phyloP scores from a whole-genome alignment of 2,797 vertebrate genomes.

The Fratercula arctica region DNA sequence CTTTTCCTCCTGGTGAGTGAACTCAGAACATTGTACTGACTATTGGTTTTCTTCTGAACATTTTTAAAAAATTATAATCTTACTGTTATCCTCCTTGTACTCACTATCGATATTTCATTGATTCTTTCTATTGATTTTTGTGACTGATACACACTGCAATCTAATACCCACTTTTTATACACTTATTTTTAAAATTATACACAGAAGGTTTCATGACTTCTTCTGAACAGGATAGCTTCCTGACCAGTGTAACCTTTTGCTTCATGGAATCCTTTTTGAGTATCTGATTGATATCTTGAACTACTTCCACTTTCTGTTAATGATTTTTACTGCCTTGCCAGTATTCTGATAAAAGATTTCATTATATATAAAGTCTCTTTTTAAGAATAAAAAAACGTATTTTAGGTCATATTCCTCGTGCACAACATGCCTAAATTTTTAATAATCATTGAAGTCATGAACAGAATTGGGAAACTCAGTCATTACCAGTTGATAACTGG shows the following conservation, averaged over 20 bases:
- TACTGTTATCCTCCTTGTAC: accelerated
- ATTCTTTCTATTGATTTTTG: not conserved
- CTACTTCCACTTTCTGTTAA: not conserved
- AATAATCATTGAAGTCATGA: not conserved
- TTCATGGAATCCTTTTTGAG: not conserved
- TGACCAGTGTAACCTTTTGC: not conserved
- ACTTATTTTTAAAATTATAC: not conserved
- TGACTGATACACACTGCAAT: not conserved
- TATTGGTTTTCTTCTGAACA: accelerated
- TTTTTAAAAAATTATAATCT: no score
- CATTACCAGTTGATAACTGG: not conserved
- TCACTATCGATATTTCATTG: not conserved
- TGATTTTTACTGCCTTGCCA: not conserved
- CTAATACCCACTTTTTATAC: not conserved
- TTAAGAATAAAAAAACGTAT: not conserved
- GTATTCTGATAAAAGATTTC: not conserved
- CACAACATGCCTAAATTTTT: not conserved
- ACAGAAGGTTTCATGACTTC: not conserved
- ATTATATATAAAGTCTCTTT: not conserved
- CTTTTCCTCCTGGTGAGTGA: not conserved
- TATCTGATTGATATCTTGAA: not conserved
- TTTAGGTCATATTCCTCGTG: not conserved
- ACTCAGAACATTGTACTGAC: not conserved
- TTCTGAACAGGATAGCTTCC: not conserved
- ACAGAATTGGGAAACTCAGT: not conserved